Percentiles rank a stretch among this genome's conserved stretches.
Evolutionary conservation across 2,888 invertebrate species (phyloP).

Genomic region (Microctonus hyperodae): DNA sequence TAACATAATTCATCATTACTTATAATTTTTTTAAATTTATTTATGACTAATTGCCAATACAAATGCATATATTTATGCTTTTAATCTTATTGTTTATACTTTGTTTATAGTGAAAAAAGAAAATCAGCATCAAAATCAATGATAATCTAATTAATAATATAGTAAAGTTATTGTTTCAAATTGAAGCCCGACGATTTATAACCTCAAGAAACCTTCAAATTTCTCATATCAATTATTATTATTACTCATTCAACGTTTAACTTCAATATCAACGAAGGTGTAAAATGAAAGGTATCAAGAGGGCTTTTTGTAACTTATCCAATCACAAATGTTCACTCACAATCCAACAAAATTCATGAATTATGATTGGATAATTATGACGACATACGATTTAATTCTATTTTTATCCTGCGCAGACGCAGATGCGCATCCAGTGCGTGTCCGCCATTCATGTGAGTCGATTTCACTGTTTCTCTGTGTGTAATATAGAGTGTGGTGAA

Average conservation of each 20-base stretch:
- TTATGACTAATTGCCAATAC: not conserved
- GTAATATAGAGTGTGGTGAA: slow-evolving; percentile 37
- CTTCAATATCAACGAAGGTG: not conserved
- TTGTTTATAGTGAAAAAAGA: too few relatives aligned
- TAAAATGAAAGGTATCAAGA: not conserved
- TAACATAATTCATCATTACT: not conserved
- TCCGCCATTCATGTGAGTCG: slow-evolving; percentile 61
- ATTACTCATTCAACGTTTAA: not conserved
- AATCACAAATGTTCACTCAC: too few relatives aligned
- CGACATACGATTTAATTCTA: slow-evolving; percentile 50
- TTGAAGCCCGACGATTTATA: not conserved
- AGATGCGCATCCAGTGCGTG: slow-evolving; percentile 45
- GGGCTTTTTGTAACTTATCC: too few relatives aligned
- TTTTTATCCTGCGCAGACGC: slow-evolving; percentile 55
- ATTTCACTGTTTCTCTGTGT: slow-evolving; percentile 56
- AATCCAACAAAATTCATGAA: not conserved
- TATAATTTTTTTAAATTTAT: not conserved
- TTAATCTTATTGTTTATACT: too few relatives aligned
- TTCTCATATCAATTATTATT: not conserved
- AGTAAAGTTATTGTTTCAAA: not conserved
- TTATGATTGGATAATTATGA: slow-evolving; percentile 52
- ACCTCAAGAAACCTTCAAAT: not conserved
- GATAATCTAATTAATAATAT: not conserved
- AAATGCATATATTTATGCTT: not conserved
- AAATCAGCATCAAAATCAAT: too few relatives aligned